These are phyloP conservation scores for Sphenodon punctatus DNA, from an alignment of 2,797 vertebrate genomes.

Conservation along the genomic window DNA sequence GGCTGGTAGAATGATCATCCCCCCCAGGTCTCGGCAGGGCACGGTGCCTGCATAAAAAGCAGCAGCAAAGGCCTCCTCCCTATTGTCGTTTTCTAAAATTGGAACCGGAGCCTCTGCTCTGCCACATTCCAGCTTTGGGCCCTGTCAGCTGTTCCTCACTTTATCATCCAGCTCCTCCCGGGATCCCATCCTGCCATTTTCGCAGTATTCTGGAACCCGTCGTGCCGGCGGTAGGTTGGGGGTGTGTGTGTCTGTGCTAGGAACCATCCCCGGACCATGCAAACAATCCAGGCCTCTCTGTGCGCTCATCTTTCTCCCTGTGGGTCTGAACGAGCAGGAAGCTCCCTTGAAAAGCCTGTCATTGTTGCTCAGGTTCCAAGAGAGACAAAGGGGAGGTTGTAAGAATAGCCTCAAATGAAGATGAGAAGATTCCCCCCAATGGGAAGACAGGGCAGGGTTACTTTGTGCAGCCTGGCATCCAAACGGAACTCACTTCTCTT, in stretches of 20 bases:
- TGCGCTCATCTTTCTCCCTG: conserved; percentile 63
- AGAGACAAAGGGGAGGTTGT: conserved; percentile 51
- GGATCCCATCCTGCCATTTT: conserved; percentile 13
- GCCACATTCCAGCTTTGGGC: conserved; percentile 41
- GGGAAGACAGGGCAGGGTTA: conserved; percentile 50
- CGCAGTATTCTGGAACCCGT: conserved; percentile 6
- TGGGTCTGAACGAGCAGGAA: conserved; percentile 68
- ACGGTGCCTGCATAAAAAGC: conserved; percentile 27
- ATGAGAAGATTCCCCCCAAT: not conserved
- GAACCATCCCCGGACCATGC: not conserved
- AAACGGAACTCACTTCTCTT: no score
- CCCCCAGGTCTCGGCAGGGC: not conserved
- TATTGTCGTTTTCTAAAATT: conserved; percentile 65
- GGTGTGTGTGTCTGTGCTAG: conserved; percentile 35
- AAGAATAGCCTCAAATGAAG: not conserved
- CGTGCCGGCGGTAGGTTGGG: conserved; percentile 50
- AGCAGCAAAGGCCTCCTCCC: conserved; percentile 40
- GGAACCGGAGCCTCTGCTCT: conserved; percentile 36
- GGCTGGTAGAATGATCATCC: not conserved
- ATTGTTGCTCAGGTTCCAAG: conserved; percentile 63
- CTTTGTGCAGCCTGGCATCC: conserved; percentile 49
- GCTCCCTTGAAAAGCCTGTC: conserved; percentile 58
- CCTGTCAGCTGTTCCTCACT: conserved; percentile 66
- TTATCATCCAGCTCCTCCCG: conserved; percentile 33
- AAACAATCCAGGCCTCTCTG: conserved; percentile 46